Percentiles rank a stretch among this genome's conserved stretches.
Conservation (phyloP, 2,797 vertebrate genomes). For the Prunella strophiata region DNA sequence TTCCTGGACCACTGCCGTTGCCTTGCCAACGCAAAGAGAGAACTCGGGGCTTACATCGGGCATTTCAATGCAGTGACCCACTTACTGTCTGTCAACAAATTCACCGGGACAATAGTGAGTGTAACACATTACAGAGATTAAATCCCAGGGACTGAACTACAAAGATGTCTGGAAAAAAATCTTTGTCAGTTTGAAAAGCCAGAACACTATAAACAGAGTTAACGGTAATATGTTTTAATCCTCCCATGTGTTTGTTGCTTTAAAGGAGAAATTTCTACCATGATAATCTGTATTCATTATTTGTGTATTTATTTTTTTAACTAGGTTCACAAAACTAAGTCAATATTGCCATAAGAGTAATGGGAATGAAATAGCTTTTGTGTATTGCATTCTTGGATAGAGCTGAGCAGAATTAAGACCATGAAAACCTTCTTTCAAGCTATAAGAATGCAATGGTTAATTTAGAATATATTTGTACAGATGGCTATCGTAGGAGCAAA, state of each 20-base stretch:
- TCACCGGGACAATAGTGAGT: slow-evolving; percentile 87
- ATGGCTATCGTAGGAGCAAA: neutral
- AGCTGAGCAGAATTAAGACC: neutral
- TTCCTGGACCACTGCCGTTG: slow-evolving; percentile 93
- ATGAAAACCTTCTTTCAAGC: neutral
- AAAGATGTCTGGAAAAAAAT: slow-evolving; percentile 69
- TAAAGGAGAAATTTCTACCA: neutral
- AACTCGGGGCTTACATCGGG: slow-evolving; percentile 83
- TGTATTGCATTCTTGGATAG: neutral
- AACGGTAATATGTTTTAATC: neutral
- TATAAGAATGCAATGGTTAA: neutral
- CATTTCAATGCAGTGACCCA: slow-evolving; percentile 94
- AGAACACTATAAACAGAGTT: neutral
- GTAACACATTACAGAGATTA: slow-evolving; percentile 83
- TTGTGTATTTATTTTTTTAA: neutral
- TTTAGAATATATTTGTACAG: neutral
- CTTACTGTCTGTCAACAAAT: slow-evolving; percentile 96
- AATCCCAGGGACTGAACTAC: slow-evolving; percentile 69
- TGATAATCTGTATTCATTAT: neutral
- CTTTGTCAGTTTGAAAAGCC: slow-evolving; percentile 31
- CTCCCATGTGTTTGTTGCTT: neutral
- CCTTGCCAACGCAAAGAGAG: slow-evolving; percentile 88
- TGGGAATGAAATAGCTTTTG: neutral
- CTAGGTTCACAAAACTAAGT: neutral
- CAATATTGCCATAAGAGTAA: neutral